Percentiles rank a stretch among this genome's conserved stretches.
These are phyloP conservation scores for Symphodus melops DNA, from an alignment of 2,113 vertebrate genomes.

Conservation along the genomic window DNA sequence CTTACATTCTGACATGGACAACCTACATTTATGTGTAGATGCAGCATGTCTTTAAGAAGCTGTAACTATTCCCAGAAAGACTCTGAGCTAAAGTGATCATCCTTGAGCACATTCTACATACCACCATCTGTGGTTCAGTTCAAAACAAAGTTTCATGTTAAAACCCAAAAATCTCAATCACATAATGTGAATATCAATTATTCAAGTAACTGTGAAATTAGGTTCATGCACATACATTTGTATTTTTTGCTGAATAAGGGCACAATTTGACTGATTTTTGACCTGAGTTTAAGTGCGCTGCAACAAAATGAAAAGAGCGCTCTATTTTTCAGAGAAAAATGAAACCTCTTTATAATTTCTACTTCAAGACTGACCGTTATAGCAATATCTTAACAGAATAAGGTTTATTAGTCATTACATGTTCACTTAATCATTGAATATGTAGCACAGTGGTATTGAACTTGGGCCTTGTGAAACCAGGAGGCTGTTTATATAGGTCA, in stretches of 20 bases:
- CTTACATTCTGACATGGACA: slow-evolving; percentile 26
- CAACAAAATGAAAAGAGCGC: no score
- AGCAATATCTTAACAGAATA: not conserved
- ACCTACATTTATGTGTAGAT: slow-evolving; percentile 28
- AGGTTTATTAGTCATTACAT: not conserved
- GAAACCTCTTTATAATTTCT: not conserved
- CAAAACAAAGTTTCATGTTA: not conserved
- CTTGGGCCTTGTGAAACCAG: not conserved
- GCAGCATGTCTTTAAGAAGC: slow-evolving; percentile 20
- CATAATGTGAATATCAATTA: not conserved
- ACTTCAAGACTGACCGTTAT: not conserved
- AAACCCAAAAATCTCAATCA: not conserved
- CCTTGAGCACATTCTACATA: not conserved
- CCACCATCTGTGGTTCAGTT: not conserved
- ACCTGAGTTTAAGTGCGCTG: no score
- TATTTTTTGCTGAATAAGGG: no score
- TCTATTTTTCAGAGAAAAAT: not conserved
- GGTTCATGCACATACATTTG: no score
- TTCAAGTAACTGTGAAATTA: no score
- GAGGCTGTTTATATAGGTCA: slow-evolving; percentile 1
- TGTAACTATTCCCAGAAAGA: not conserved
- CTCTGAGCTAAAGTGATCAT: not conserved
- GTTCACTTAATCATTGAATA: not conserved
- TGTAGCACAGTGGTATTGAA: not conserved
- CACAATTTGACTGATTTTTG: no score